Evolutionary conservation across 2,113 vertebrate species (phyloP), one percentile per base, ranked within the genome.

Genomic region (Corvus cornix): DNA sequence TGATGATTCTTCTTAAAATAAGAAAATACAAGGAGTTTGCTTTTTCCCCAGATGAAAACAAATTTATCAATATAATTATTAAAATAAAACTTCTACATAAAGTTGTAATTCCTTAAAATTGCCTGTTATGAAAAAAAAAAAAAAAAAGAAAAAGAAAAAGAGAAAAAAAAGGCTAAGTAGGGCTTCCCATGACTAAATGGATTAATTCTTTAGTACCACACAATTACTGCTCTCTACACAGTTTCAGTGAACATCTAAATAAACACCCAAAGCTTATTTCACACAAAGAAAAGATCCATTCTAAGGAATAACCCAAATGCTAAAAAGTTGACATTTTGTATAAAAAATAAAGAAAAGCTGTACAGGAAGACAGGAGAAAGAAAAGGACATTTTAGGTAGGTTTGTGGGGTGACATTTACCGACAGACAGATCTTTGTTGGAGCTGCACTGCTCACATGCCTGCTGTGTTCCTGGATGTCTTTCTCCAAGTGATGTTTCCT

Each of bases 181-280:
- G 85, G 91, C 96, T 98, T 98, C 97, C 98, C 98, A 98, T 98
- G 98, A 98, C 98, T 98, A 98, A 98, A 95, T 98, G 98, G 98
- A 98, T 98, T 98, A 98, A 98, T 98, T 98, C 98, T 97, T 98
- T 96, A 98, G 96, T 97, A 97, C 95, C 95, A 97, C 97, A 98
- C 98, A 98, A 98, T 98, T 97, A 96, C 97, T 95, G 97, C 97
- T 97, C 95, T 96, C 93, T 89, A 97, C 97, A 96, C 93, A 96
- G 96, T 97, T 97, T 85, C 95, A 94, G 74, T 96, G 97, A 95
- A 98, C 98, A 97, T 95, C 97, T 98, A 98, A 98, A 98, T 98
- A 98, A 98, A 98, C 89, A 98, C 79, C 96, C 96, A 97, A 97
- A 98, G 98, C 98, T 98, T 95, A 97, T 97, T 98, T 98, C 94